Base-by-base conservation (phyloP, 2,113 vertebrate genomes). In the Rhodinocichla rosea region DNA sequence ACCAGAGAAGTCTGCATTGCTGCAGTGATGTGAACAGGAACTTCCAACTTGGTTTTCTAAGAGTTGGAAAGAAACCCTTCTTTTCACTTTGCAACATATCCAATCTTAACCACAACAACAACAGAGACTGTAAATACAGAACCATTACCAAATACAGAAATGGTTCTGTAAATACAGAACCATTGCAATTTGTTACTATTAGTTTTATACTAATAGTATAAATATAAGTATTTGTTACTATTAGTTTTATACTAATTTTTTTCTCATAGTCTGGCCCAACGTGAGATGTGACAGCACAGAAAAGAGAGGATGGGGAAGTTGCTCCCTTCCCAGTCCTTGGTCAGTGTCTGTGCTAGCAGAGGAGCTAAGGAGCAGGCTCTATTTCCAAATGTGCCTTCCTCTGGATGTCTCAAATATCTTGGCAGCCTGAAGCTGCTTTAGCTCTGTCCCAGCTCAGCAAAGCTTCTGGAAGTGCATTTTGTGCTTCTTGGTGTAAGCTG, bases 381-480 rank as follows among this genome's bases (percentile, higher is more conserved):
- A 16, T 96, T 97, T 98, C 95, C 95, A 85, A 97, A 74, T 4
- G 37, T 65, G 92, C 86, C 88, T 95, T 98, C 65, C 76, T 35
- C 94, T 96, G 60, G 45, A 65, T 92, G 83, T 89, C 97, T 97
- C 94, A 87, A 96, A 94, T 82, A 40, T 70, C 92, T 81, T 92
- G 92, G 83, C 95, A 96, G 86, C 95, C 92, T 87, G 93, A 97
- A 94, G 81, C 67, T 27, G 47, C 83, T 97, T 97, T 96, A 92
- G 92, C 94, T 95, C 91, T 50, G 71, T 92, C 92, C 79, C 83
- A 90, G 96, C 95, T 96, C 83, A 7, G 83, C 94, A 94, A 96
- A 97, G 94, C 92, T 92, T 91, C 97, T 97, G 96, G 89, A 97
- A 98, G 90, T 87, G 89, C 52, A 4, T 97, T 97, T 96, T 94